A percentile compares a stretch with the other conserved stretches of the same genome.
Evolutionary conservation across 2,113 vertebrate genomes (phyloP).

Genomic region (Xenopus laevis): DNA sequence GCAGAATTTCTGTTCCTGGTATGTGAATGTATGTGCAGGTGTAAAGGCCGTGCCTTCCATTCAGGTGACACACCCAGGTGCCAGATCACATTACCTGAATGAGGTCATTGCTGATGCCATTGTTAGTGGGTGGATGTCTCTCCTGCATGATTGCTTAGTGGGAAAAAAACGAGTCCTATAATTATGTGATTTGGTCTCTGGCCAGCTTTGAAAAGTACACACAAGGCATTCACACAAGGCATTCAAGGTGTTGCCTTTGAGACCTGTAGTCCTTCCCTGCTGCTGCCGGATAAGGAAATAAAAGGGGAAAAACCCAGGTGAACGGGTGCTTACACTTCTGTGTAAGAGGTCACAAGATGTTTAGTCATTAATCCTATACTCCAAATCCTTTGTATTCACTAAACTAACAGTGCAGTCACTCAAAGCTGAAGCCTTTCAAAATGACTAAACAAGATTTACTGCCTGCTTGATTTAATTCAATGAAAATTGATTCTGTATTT

Average conservation of each 20-base stretch:
- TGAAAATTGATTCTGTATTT: too few species aligned
- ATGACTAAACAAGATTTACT: too few species aligned
- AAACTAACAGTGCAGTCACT: not conserved
- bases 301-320: constrained; percentile 76
- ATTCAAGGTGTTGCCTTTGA: constrained; percentile 60
- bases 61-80: constrained; percentile 54
- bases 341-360: constrained; percentile 56
- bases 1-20: too few species aligned
- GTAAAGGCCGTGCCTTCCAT: constrained; percentile 49
- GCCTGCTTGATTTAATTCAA: too few species aligned
- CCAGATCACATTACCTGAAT: constrained; percentile 64
- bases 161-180: constrained; percentile 71
- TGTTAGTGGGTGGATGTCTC: constrained; percentile 60
- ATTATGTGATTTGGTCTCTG: constrained; percentile 67
- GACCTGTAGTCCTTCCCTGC: constrained; percentile 51
- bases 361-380: constrained; percentile 41
- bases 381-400: not conserved
- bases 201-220: constrained; percentile 63
- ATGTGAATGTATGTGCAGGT: constrained; percentile 48
- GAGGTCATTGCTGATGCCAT: constrained; percentile 47
- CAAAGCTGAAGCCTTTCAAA: not conserved
- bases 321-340: constrained; percentile 60
- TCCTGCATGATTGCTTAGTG: constrained; percentile 64
- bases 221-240: constrained; percentile 58
- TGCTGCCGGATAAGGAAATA: constrained; percentile 55